Evolutionary conservation across 2,113 vertebrate genomes (phyloP).

Genomic region (Coregonus clupeaformis): DNA sequence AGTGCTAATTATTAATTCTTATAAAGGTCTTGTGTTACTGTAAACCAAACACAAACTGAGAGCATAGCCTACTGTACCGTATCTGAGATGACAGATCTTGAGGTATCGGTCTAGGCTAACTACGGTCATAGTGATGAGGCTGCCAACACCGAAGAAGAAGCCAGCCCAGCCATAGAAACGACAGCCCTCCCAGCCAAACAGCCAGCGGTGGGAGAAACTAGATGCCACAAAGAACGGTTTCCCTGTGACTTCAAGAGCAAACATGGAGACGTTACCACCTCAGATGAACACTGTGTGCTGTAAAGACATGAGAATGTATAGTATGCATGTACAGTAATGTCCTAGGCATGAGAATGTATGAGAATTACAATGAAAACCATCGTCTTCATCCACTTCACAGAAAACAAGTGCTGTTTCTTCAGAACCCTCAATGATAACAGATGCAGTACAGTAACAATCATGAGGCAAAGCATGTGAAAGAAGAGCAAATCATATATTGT

Average conservation of each 20-base stretch:
- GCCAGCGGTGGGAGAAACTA: conserved; percentile 90
- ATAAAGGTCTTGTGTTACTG: not conserved
- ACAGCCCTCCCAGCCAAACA: conserved; percentile 92
- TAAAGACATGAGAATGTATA: not conserved
- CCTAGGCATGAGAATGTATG: too few species aligned
- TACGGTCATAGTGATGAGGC: conserved; percentile 92
- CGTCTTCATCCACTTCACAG: not conserved
- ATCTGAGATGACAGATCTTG: conserved; percentile 91
- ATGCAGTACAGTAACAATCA: too few species aligned
- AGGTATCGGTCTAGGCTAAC: conserved; percentile 94
- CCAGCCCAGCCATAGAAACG: conserved; percentile 91
- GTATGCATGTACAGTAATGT: not conserved
- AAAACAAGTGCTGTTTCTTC: not conserved
- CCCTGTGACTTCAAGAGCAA: conserved; percentile 78
- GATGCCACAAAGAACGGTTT: conserved; percentile 93
- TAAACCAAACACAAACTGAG: not conserved
- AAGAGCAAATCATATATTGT: too few species aligned
- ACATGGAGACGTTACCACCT: not conserved
- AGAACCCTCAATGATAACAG: not conserved
- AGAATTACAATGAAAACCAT: not conserved
- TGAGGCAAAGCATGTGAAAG: too few species aligned
- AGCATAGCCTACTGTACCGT: conserved; percentile 73
- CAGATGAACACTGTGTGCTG: not conserved
- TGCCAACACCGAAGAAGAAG: conserved; percentile 95
- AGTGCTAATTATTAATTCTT: not conserved